These are phyloP conservation scores for Tympanoctomys barrerae DNA, from an alignment of 2,797 vertebrate genomes.

Conservation along the genomic window DNA sequence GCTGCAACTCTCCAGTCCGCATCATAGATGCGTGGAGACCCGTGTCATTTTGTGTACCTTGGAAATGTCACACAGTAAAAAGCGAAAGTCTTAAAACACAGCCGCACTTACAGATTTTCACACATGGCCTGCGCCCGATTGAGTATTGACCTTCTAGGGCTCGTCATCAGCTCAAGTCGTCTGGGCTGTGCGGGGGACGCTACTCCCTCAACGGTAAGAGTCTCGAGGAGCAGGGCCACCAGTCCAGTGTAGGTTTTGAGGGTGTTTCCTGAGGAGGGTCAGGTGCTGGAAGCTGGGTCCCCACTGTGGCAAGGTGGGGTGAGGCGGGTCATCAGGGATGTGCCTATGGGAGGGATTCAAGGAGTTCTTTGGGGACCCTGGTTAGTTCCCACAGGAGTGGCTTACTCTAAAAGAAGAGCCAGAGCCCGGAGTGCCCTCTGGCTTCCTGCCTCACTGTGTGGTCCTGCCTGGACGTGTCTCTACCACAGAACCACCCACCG, in stretches of 20 bases:
- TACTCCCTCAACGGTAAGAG: no score
- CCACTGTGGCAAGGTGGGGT: not conserved
- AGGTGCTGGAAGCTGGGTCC: not conserved
- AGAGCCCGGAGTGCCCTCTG: not conserved
- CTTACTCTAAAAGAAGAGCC: not conserved
- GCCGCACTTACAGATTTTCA: not conserved
- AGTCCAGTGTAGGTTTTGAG: no score
- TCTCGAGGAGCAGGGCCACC: not conserved
- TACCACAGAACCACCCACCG: not conserved
- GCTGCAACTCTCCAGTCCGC: not conserved
- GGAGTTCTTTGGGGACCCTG: not conserved
- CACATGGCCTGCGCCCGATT: fast-evolving
- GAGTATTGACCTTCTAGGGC: not conserved
- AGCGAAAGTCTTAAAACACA: not conserved
- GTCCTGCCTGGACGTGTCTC: no score
- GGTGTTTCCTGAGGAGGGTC: not conserved
- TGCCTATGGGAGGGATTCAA: not conserved
- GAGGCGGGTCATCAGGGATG: not conserved
- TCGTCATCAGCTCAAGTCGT: not conserved
- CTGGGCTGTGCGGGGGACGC: not conserved
- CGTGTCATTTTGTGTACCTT: not conserved
- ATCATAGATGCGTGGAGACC: fast-evolving
- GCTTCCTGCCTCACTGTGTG: not conserved
- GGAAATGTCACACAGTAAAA: not conserved
- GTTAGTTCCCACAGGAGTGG: not conserved